Conservation (phyloP, 2,797 vertebrate species). For the Bradypus variegatus region DNA sequence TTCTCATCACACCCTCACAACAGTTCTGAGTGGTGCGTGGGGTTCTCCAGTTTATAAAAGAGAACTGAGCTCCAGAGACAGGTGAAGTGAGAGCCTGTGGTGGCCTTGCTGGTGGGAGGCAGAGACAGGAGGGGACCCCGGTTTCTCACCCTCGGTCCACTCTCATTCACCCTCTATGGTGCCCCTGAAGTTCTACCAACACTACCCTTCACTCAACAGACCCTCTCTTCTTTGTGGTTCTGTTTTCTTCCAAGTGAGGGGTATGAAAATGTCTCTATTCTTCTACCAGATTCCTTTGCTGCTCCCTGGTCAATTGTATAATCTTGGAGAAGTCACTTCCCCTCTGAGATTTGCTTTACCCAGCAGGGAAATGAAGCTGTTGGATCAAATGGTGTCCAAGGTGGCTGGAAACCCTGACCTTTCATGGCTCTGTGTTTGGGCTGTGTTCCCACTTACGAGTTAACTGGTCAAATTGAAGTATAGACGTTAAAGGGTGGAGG, state of each 20-base stretch:
- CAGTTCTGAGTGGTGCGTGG: too few relatives aligned
- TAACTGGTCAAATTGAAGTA: background rate
- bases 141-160: background rate
- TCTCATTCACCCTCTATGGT: background rate
- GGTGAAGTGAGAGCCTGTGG: background rate
- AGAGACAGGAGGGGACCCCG: background rate
- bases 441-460: background rate
- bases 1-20: too few relatives aligned
- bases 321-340: background rate
- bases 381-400: background rate
- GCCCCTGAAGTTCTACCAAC: background rate
- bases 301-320: background rate
- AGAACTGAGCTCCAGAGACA: background rate
- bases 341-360: background rate
- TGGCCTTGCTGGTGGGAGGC: background rate
- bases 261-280: background rate
- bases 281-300: background rate
- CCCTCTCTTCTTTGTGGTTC: background rate
- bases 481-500: background rate
- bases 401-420: background rate
- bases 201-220: too few relatives aligned
- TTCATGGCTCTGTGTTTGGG: background rate
- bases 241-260: background rate
- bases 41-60: background rate
- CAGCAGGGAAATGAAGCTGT: background rate